Evolutionary conservation across 1,140 invertebrate species (phyloP), one percentile per base, ranked within the genome.

Genomic region (Laupala kohalensis): DNA sequence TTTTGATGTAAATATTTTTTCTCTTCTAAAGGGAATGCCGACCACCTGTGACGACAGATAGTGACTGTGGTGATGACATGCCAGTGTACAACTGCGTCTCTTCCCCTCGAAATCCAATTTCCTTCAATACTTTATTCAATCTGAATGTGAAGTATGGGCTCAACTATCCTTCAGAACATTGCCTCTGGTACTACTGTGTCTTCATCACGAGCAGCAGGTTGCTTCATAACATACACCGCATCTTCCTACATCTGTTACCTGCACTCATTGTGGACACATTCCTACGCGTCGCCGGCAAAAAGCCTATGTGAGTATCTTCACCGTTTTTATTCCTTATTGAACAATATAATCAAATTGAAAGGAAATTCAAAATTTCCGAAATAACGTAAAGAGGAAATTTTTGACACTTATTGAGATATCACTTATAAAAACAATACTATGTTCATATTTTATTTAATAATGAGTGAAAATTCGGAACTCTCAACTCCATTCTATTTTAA

Each of bases 21-120:
- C n/a, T n/a, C n/a, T n/a, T n/a, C n/a, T n/a, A n/a, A n/a, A n/a
- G n/a, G n/a, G n/a, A n/a, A n/a, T n/a, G n/a, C n/a, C n/a, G n/a
- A n/a, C n/a, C n/a, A n/a, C n/a, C n/a, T n/a, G n/a, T n/a, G n/a
- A n/a, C n/a, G n/a, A n/a, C n/a, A n/a, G n/a, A n/a, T n/a, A n/a
- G n/a, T n/a, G n/a, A n/a, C n/a, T n/a, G n/a, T n/a, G 78, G 80
- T 25, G 78, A 78, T 24, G 77, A 87, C 37, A 84, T 86, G 25
- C 80, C 86, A 4, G 87, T 91, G 30, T 91, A 89, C 79, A 91
- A 92, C 77, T 91, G 86, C 77, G 88, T 90, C 6, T 89, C 88
- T 6, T 88, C 85, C 13, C 80, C 79, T 6, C 86, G 90, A 30
- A 86, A 89, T 73, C 87, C 86, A 25, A 81, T 91, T 9, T 87